phyloP scores from a whole-genome alignment of 2,113 vertebrate genomes.

The Egretta garzetta region DNA sequence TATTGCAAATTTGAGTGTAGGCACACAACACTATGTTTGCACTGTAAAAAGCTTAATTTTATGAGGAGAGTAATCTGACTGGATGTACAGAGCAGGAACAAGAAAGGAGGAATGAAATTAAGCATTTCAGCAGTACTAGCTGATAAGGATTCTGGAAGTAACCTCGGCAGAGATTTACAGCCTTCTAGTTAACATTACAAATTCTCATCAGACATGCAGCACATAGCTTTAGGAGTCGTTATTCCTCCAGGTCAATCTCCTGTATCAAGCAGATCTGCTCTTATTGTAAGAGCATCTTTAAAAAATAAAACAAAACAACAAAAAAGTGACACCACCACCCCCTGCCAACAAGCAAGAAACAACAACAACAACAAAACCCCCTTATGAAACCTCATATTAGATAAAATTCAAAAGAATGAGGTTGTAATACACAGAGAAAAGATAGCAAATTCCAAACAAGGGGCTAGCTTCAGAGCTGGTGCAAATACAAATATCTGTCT shows the following conservation, averaged over 20 bases:
- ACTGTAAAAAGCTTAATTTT: background rate
- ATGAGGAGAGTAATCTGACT: background rate
- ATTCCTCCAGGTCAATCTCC: background rate
- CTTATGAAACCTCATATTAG: background rate
- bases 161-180: background rate
- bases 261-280: background rate
- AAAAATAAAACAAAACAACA: background rate
- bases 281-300: background rate
- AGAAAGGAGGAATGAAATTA: background rate
- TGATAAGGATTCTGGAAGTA: background rate
- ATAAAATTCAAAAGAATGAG: background rate
- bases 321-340: accelerated
- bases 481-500: background rate
- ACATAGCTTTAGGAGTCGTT: background rate
- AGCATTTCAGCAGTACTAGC: background rate
- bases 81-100: background rate
- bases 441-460: background rate
- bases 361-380: accelerated
- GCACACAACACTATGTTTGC: background rate
- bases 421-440: background rate
- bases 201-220: background rate
- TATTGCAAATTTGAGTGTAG: background rate
- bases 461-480: background rate
- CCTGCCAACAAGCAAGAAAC: background rate
- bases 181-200: background rate